phyloP scores from a whole-genome alignment of 2,113 vertebrate genomes.

The Pithys albifrons region DNA sequence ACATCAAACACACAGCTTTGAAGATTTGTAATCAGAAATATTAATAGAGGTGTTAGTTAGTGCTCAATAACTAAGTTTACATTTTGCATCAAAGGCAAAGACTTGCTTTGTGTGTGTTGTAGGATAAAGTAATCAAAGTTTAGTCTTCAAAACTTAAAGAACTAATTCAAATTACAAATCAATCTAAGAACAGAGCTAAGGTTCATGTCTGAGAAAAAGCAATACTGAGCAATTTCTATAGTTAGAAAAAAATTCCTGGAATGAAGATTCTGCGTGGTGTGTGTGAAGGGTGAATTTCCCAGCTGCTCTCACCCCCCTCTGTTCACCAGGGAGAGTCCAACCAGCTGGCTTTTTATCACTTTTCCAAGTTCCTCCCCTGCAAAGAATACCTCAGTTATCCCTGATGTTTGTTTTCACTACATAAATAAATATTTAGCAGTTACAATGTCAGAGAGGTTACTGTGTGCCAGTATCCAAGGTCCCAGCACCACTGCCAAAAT shows the following conservation, averaged over 20 bases:
- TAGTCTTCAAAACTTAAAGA: neutral
- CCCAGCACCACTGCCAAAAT: neutral
- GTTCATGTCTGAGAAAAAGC: neutral
- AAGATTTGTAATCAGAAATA: neutral
- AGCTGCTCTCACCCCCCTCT: neutral
- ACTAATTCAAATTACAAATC: neutral
- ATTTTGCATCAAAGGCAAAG: neutral
- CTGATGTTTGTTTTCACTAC: slow-evolving; percentile 42
- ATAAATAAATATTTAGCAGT: slow-evolving; percentile 66
- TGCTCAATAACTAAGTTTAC: neutral
- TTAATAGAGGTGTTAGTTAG: neutral
- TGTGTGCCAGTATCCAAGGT: neutral
- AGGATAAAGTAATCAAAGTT: neutral
- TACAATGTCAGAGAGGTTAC: slow-evolving; percentile 7
- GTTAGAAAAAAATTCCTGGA: neutral
- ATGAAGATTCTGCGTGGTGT: neutral
- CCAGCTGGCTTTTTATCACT: neutral
- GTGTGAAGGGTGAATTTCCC: neutral
- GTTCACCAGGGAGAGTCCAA: neutral
- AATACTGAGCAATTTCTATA: neutral
- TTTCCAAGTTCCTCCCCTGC: slow-evolving; percentile 12
- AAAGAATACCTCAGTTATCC: slow-evolving; percentile 36
- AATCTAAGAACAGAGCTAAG: neutral
- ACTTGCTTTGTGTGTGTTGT: neutral
- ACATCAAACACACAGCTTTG: neutral